Percentiles rank a stretch among this genome's conserved stretches.
phyloP scores from a whole-genome alignment of 2,888 invertebrate genomes.

The Chrysolina americana region DNA sequence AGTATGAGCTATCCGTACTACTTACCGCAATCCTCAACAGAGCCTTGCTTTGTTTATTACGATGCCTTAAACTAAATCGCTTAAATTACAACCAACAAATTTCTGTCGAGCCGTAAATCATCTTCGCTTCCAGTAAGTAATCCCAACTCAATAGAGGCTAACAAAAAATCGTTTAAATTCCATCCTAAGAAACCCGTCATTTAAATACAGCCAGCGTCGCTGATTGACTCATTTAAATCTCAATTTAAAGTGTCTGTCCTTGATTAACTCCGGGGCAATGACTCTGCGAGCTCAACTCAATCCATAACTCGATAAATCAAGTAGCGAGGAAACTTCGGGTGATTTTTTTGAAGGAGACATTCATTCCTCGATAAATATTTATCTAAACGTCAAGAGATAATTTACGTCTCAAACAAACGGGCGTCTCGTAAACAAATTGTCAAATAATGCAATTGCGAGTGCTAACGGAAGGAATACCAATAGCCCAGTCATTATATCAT shows the following conservation, averaged over 20 bases:
- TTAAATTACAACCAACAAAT: too few species aligned
- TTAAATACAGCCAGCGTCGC: conserved; percentile 27
- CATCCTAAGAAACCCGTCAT: conserved; percentile 23
- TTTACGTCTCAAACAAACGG: conserved; percentile 35
- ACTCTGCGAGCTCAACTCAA: conserved; percentile 30
- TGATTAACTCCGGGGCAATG: conserved; percentile 42
- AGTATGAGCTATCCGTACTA: too few species aligned
- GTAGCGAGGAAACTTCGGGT: conserved; percentile 3
- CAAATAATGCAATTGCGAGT: conserved; percentile 49
- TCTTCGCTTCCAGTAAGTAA: background rate
- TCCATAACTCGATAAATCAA: conserved; percentile 1
- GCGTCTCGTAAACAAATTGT: conserved; percentile 52
- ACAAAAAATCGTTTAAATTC: conserved; percentile 7
- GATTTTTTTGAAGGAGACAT: conserved; percentile 26
- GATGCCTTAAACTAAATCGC: too few species aligned
- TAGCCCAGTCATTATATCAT: background rate
- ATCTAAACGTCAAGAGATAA: conserved; percentile 32
- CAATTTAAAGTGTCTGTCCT: conserved; percentile 42
- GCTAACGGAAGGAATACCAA: conserved; percentile 39
- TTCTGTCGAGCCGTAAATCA: too few species aligned
- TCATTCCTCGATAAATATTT: conserved; percentile 34
- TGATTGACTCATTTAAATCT: conserved; percentile 45
- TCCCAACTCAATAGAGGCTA: background rate
- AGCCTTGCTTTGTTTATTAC: too few species aligned
- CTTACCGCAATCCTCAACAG: too few species aligned